Evolutionary conservation across 2,113 vertebrate species (phyloP), one percentile per base, ranked within the genome.

Genomic region (Athene cunicularia): DNA sequence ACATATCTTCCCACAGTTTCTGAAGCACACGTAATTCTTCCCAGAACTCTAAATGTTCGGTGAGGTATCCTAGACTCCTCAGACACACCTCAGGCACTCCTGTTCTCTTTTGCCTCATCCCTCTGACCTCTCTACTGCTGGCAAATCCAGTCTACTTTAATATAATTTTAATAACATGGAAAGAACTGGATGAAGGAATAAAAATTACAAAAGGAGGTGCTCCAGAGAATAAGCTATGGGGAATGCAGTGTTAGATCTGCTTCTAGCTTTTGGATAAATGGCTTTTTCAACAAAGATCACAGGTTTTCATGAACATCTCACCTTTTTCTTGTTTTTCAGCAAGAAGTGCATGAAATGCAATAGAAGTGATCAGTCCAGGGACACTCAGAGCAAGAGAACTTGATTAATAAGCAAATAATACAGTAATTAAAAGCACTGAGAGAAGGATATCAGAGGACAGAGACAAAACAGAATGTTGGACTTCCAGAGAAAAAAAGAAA

Each of bases 121-220:
- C 18, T 66, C 21, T 75, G n/a, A 82, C 5, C 5, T 64, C 26
- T 30, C 12, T 4, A n/a, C 17, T 77, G 23, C 16, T 88, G 35
- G 5, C 3, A 73, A 70, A 87, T 49, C 7, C 23, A 80, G 7
- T 12, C 35, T 56, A 12, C 17, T 87, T 35, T 39, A 90, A 55
- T 68, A 59, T 33, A 64, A 37, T 75, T 73, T 73, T 66, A 43
- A 58, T 63, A 70, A 73, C 21, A 43, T 32, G 2, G 28, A 52
- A 92, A 56, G 10, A 81, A 50, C 6, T 67, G 20, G 17, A 50
- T 45, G 32, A 74, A 63, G 24, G 13, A 74, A n/a, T 28, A 55
- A 10, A 73, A 74, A 39, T 77, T 49, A 62, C 0, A 2, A n/a
- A 77, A 8, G 8, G 10, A 70, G 0, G 2, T 39, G 11, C 9